These are phyloP conservation scores for Acanthurus lineatus DNA, from an alignment of 2,797 vertebrate species.

Conservation along the genomic window DNA sequence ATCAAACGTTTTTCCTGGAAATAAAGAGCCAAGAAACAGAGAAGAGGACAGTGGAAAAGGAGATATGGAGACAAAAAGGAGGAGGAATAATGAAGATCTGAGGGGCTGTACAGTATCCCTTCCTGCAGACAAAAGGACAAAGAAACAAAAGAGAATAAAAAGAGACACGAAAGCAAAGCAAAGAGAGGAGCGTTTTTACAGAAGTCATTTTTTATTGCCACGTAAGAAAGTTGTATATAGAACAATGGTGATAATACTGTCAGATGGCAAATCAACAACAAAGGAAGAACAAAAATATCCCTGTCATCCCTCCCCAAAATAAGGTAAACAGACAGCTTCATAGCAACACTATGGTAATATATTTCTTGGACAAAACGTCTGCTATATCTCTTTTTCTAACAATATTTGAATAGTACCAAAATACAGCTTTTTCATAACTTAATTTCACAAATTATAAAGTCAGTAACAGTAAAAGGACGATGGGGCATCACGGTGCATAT, in stretches of 20 bases:
- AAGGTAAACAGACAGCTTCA: conserved; percentile 76
- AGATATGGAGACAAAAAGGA: conserved; percentile 12
- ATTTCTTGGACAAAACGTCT: conserved; percentile 79
- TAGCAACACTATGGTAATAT: conserved; percentile 84
- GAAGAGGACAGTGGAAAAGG: conserved; percentile 15
- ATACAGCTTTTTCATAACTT: conserved; percentile 83
- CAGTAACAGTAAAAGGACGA: conserved; percentile 75
- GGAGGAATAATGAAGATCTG: conserved; percentile 13
- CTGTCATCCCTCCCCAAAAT: conserved; percentile 85
- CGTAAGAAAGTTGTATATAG: conserved; percentile 98
- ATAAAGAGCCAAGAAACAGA: conserved; percentile 17
- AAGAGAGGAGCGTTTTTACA: conserved; percentile 62
- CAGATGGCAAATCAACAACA: conserved; percentile 93
- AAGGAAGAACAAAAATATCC: conserved; percentile 81
- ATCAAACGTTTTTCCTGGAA: conserved; percentile 45
- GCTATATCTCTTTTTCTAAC: conserved; percentile 80
- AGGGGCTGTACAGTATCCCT: conserved; percentile 23
- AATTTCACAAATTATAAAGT: conserved; percentile 82
- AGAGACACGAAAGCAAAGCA: conserved; percentile 48
- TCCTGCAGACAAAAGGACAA: conserved; percentile 33
- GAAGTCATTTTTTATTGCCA: conserved; percentile 95
- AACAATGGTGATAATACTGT: conserved; percentile 93
- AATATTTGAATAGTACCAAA: conserved; percentile 84
- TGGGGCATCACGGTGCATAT: conserved; percentile 82
- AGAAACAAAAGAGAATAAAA: conserved; percentile 34